These are phyloP conservation scores for Menura novaehollandiae DNA, from an alignment of 2,113 vertebrate species.

Conservation along the genomic window DNA sequence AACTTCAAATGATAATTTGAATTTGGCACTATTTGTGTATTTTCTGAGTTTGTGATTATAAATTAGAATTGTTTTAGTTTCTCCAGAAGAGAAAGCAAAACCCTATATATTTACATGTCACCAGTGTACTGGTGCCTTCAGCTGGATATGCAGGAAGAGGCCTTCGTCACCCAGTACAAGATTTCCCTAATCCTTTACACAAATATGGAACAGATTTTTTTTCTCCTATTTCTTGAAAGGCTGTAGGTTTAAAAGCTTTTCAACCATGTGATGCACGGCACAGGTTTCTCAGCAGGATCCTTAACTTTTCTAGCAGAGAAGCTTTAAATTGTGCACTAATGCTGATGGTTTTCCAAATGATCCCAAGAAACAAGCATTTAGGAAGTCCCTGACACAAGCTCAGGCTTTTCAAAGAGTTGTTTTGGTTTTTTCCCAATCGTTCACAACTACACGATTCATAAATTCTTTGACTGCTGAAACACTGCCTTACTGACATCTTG, in stretches of 20 bases:
- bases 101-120: neutral
- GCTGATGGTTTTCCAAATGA: neutral
- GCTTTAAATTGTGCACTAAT: neutral
- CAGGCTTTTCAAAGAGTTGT: neutral
- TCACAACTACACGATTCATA: neutral
- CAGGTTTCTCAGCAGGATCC: neutral
- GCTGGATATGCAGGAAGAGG: neutral
- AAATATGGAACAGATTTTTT: neutral
- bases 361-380: neutral
- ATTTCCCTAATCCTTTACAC: neutral
- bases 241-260: neutral
- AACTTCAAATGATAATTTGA: neutral
- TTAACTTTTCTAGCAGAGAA: neutral
- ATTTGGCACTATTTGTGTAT: neutral
- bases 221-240: neutral
- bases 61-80: neutral
- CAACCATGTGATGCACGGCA: neutral
- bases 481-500: neutral
- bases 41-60: neutral
- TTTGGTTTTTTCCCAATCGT: accelerated
- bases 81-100: neutral
- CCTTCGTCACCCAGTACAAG: neutral
- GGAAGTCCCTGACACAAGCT: neutral
- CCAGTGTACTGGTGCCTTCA: neutral
- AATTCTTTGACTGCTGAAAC: neutral